Conservation (phyloP, 2,888 invertebrate genomes). For the Diaprepes abbreviatus region DNA sequence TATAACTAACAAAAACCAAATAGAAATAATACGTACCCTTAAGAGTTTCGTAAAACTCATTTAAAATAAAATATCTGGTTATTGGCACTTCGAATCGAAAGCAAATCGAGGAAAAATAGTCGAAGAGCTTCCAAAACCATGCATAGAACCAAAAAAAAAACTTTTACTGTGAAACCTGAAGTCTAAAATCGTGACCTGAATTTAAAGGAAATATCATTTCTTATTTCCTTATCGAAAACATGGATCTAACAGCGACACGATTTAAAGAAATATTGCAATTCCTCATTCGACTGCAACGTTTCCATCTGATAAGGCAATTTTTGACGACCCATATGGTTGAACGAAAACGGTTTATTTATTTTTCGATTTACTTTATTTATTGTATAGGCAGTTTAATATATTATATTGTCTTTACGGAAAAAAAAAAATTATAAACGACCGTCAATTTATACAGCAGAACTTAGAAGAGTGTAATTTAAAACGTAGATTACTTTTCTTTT, state of each 20-base stretch:
- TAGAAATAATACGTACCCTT: too few species aligned
- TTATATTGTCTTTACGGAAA: too few species aligned
- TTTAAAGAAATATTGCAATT: conserved; percentile 24
- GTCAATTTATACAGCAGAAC: too few species aligned
- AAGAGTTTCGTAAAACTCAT: too few species aligned
- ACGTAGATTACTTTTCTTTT: too few species aligned
- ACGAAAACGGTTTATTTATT: not conserved
- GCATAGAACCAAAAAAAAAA: not conserved
- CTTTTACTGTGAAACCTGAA: not conserved
- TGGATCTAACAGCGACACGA: conserved; percentile 31
- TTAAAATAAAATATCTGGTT: too few species aligned
- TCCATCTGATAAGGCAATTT: conserved; percentile 27
- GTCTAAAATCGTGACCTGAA: conserved; percentile 17
- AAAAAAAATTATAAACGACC: too few species aligned
- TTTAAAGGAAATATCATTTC: conserved; percentile 33
- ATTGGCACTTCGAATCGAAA: too few species aligned
- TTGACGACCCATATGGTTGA: not conserved
- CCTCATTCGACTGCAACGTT: conserved; percentile 21
- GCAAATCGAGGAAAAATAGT: too few species aligned
- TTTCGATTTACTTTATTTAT: not conserved
- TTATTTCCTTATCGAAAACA: conserved; percentile 27
- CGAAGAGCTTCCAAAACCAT: not conserved
- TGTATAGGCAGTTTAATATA: not conserved
- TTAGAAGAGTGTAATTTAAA: too few species aligned
- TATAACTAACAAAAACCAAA: too few species aligned